Evolutionary conservation across 1,140 invertebrate genomes (phyloP), one percentile per base, ranked within the genome.

Genomic region (Bursaphelenchus mucronatus): DNA sequence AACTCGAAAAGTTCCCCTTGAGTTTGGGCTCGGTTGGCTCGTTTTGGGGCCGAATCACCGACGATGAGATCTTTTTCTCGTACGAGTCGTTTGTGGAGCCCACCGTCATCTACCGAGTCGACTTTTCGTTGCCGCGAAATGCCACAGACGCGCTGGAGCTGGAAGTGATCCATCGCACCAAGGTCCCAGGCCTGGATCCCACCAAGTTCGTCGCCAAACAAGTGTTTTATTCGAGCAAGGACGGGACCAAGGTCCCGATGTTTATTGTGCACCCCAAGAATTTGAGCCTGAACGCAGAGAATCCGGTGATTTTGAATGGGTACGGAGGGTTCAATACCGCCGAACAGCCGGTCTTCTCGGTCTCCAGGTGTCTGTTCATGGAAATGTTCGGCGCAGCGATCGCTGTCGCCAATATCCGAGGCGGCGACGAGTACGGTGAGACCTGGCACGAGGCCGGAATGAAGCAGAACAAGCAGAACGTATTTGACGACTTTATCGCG

Each of bases 321-420:
- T 99, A 98, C 83, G 95, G 94, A 52, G 94, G 94, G 0, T 98
- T 97, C 81, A 95, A 94, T 84, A 88, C 95, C 62, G 90, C 89
- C 74, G 85, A 96, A 64, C 88, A 89, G 76, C 94, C 95, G 8
- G 87, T 86, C 15, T 92, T 91, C 83, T 89, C 88, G 71, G 86
- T 92, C 8, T 87, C 88, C 5, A 85, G 90, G 64, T 82, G 95
- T 40, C 86, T 94, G 64, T 95, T 95, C 81, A 88, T 97, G 76
- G 88, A 94, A 74, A 87, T 93, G 81, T 89, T 96, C 63, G 86
- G 89, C 81, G 92, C 92, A 5, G 84, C 96, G 53, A 85, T 91
- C 64, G 94, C 91, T 11, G 86, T 95, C 70, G 88, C 95, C 11
- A 98, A 97, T 84, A 89, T 98, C 51, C 85, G 95, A 51, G 95